phyloP scores from a whole-genome alignment of 1,140 invertebrate genomes.

The Gryllus bimaculatus region DNA sequence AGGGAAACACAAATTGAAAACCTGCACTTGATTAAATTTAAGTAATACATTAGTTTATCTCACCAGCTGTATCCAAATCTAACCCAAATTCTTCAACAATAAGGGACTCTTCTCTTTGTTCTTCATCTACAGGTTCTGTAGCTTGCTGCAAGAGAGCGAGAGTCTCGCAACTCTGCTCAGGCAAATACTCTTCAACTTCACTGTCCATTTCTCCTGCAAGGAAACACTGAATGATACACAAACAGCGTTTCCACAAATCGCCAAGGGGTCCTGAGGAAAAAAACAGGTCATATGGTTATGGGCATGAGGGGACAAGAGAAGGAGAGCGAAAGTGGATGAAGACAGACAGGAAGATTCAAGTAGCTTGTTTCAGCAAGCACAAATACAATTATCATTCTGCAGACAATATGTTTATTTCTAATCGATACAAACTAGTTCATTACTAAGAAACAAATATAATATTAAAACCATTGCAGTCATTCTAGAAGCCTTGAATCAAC shows the following conservation, averaged over 20 bases:
- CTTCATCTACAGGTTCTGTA: conserved; percentile 13
- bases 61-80: conserved; percentile 15
- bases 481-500: too few species aligned
- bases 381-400: background rate
- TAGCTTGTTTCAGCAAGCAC: background rate
- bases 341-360: background rate
- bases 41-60: background rate
- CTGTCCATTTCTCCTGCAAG: conserved; percentile 16
- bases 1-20: background rate
- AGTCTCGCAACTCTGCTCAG: conserved; percentile 16
- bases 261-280: background rate
- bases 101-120: conserved; percentile 6
- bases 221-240: background rate
- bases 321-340: background rate
- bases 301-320: background rate
- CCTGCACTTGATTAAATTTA: background rate
- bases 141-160: conserved; percentile 16
- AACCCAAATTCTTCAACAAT: conserved; percentile 7
- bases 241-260: background rate
- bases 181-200: conserved; percentile 19
- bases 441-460: too few species aligned
- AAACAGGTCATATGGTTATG: background rate
- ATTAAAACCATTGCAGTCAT: too few species aligned
- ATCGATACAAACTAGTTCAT: too few species aligned
- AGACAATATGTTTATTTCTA: too few species aligned